Conservation (phyloP, 2,113 vertebrate species). For the Callopanchax toddi region DNA sequence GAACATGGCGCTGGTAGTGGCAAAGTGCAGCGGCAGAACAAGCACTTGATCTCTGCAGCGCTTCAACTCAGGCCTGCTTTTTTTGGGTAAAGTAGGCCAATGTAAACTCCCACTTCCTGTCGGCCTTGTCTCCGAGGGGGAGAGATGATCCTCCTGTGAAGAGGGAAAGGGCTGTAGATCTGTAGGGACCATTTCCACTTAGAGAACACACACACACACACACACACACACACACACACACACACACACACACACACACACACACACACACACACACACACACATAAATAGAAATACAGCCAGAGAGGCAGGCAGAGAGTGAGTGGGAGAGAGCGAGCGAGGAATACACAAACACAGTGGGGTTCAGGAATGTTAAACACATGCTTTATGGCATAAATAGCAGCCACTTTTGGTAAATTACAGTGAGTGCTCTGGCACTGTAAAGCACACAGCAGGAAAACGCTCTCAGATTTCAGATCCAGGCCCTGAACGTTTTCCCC, state of each 20-base stretch:
- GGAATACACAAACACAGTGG: slow-evolving; percentile 78
- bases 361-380: slow-evolving; percentile 84
- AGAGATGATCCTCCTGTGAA: slow-evolving; percentile 78
- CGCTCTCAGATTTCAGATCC: slow-evolving; percentile 79
- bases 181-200: slow-evolving; percentile 68
- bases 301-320: slow-evolving; percentile 56
- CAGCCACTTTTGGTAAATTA: slow-evolving; percentile 86
- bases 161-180: slow-evolving; percentile 68
- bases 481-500: slow-evolving; percentile 66
- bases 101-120: slow-evolving; percentile 83
- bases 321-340: slow-evolving; percentile 61
- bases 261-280: not conserved
- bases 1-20: slow-evolving; percentile 44
- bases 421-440: slow-evolving; percentile 82
- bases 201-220: slow-evolving; percentile 27
- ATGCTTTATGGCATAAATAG: slow-evolving; percentile 83
- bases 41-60: slow-evolving; percentile 63
- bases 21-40: slow-evolving; percentile 50
- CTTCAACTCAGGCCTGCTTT: slow-evolving; percentile 52
- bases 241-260: slow-evolving; percentile 40
- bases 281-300: slow-evolving; percentile 73
- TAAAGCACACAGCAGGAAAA: slow-evolving; percentile 78
- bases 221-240: slow-evolving; percentile 10
- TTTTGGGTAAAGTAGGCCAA: slow-evolving; percentile 76
- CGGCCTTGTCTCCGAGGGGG: slow-evolving; percentile 74